Percentiles rank a stretch among this genome's conserved stretches.
These are phyloP conservation scores for Vanessa cardui DNA, from an alignment of 2,888 invertebrate genomes.

Conservation along the genomic window DNA sequence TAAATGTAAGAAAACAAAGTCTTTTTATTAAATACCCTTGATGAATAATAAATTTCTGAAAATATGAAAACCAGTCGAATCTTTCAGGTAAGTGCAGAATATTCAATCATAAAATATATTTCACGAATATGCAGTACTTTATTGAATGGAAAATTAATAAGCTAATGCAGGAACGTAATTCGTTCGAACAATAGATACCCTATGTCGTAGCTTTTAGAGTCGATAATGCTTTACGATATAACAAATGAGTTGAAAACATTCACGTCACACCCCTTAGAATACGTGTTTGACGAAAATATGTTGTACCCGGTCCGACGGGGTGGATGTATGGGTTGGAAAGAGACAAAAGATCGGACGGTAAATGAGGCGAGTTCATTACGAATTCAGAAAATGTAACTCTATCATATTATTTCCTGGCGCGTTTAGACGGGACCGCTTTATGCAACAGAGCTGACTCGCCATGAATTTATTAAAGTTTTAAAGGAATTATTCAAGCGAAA, in stretches of 20 bases:
- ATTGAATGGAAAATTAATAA: constrained; percentile 48
- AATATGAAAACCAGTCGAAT: neutral
- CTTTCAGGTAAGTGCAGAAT: constrained; percentile 15
- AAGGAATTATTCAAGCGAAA: neutral
- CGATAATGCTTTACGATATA: neutral
- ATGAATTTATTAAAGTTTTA: constrained; percentile 9
- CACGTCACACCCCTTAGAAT: constrained; percentile 15
- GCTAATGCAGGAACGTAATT: constrained; percentile 25
- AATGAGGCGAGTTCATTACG: constrained; percentile 70
- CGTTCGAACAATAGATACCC: neutral
- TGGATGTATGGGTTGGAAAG: constrained; percentile 35
- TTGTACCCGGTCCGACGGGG: constrained; percentile 44
- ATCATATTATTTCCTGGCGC: constrained; percentile 65
- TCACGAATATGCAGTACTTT: constrained; percentile 37
- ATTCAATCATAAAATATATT: constrained; percentile 36
- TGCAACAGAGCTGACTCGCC: constrained; percentile 34
- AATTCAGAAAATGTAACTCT: constrained; percentile 74
- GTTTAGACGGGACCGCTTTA: constrained; percentile 54
- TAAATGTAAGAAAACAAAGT: too few species aligned
- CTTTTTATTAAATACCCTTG: too few species aligned
- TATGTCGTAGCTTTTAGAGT: neutral
- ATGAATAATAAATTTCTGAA: neutral
- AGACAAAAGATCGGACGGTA: constrained; percentile 43
- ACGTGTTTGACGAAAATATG: constrained; percentile 24
- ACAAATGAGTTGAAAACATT: constrained; percentile 12